Evolutionary conservation across 2,113 vertebrate genomes (phyloP), one percentile per base, ranked within the genome.

Genomic region (Pandion haliaetus): DNA sequence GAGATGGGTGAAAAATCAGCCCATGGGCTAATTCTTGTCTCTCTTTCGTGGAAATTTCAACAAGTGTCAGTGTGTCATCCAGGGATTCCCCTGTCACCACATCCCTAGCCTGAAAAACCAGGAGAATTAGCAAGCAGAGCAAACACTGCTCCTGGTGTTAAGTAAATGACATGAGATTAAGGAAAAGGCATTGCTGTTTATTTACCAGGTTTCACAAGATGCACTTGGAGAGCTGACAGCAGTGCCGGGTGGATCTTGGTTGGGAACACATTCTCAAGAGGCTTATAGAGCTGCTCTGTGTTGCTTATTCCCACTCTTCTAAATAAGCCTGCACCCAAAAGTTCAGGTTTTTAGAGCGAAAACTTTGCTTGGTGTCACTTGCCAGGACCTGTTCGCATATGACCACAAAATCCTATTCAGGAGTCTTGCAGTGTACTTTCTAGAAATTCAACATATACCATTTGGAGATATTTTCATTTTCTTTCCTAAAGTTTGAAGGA

Each of bases 211-310:
- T 57, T 52, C 15, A 57, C 50, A 58, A 26, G 85, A 14, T 40
- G 77, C 45, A 5, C 26, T 59, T 0, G 0, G 21, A 12, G 55
- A 79, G 73, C 61, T 74, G 58, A 14, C 31, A 18, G 31, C 4
- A 5, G 10, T 18, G 28, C 52, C 24, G 47, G 17, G 13, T 18
- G 74, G 50, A 8, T 71, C n/a, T 63, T 20, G 9, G 32, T 19
- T 1, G 1, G 74, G 55, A 59, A 17, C 14, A 7, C 0, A 0
- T 61, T 61, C 91, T 76, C 31, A 8, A 3, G 61, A 55, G n/a
- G 19, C 9, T 65, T 29, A 2, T 47, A 61, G 25, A 72, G 36
- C 58, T 71, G 1, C 52, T 88, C 54, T 44, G 23, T 7, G 1
- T 18, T 45, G 28, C 40, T 74, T 9, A 25, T 89, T 91, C 45